phyloP scores from a whole-genome alignment of 2,113 vertebrate genomes.

The Columbina picui region DNA sequence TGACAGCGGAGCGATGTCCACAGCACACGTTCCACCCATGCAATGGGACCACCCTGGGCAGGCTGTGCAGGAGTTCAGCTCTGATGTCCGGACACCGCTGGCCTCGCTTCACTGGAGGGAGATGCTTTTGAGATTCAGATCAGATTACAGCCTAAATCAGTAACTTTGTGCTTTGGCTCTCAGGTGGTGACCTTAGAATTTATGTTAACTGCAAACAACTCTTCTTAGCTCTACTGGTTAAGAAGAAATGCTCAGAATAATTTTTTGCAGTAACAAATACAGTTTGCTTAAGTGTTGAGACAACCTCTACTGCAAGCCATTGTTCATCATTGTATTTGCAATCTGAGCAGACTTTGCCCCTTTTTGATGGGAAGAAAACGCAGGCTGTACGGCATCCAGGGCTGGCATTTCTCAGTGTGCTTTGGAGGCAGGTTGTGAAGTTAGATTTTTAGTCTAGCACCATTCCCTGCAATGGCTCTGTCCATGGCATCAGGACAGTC shows the following conservation, averaged over 20 bases:
- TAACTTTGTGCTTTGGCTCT: background rate
- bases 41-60: background rate
- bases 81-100: background rate
- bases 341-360: background rate
- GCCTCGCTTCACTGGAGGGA: background rate
- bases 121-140: background rate
- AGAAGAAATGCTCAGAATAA: constrained; percentile 1
- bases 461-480: background rate
- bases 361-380: background rate
- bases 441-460: background rate
- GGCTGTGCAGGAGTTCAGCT: background rate
- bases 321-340: background rate
- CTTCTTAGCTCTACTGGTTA: background rate
- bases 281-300: background rate
- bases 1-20: background rate
- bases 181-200: background rate
- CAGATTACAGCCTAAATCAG: background rate
- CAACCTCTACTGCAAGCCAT: background rate
- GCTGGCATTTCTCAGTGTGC: background rate
- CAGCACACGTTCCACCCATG: background rate
- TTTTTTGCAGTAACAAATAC: background rate
- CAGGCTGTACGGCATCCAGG: background rate
- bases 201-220: background rate
- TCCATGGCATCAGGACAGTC: background rate
- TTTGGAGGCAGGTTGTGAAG: background rate